Evolutionary conservation across 2,888 invertebrate species (phyloP).

Genomic region (Tethea ocularis): DNA sequence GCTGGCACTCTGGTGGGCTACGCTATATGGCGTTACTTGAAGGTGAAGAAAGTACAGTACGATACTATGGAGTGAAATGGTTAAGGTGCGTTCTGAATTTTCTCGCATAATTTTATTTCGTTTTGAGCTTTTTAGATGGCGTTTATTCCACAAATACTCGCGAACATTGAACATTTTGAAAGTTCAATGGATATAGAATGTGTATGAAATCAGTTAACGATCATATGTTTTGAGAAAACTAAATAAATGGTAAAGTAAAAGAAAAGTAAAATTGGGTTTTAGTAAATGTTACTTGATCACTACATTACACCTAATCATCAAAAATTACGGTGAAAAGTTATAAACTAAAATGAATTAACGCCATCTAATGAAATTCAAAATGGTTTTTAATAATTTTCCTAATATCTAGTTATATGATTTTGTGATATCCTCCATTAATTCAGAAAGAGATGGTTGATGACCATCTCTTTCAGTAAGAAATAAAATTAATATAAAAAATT

Average conservation of each 20-base stretch:
- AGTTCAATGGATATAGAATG: too few species aligned
- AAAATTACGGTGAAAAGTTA: too few species aligned
- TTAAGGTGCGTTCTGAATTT: constrained; percentile 38
- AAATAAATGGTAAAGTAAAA: too few species aligned
- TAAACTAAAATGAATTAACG: too few species aligned
- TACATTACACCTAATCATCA: too few species aligned
- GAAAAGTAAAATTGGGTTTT: too few species aligned
- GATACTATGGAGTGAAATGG: constrained; percentile 91
- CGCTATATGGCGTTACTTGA: constrained; percentile 92
- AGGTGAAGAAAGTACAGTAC: constrained; percentile 95
- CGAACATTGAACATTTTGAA: too few species aligned
- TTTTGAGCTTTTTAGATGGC: constrained; percentile 7
- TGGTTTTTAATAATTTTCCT: not conserved
- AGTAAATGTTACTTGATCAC: too few species aligned
- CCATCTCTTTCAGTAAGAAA: not conserved
- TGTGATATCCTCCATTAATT: not conserved
- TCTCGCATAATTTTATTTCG: constrained; percentile 10
- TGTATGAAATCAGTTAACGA: too few species aligned
- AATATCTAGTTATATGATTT: not conserved
- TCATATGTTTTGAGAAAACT: too few species aligned
- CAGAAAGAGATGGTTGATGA: not conserved
- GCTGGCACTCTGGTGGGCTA: constrained; percentile 92
- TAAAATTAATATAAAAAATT: not conserved
- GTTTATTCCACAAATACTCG: too few species aligned
- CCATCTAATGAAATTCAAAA: not conserved